These are phyloP conservation scores for Prionailurus bengalensis DNA, from an alignment of 2,113 vertebrate genomes.

Conservation along the genomic window DNA sequence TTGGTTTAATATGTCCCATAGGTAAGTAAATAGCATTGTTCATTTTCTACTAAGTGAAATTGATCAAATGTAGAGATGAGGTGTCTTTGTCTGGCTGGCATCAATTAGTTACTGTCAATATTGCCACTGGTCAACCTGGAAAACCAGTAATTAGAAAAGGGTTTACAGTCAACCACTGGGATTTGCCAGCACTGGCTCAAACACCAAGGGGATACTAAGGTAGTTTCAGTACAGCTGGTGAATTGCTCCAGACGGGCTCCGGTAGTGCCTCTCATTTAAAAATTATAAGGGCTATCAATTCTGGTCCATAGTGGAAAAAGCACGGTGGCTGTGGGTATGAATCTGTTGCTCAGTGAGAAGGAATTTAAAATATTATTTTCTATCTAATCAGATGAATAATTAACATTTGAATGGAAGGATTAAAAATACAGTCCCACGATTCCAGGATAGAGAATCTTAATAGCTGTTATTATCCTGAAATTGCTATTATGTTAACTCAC, in stretches of 20 bases:
- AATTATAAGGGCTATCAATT: conserved; percentile 18
- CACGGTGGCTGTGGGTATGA: neutral
- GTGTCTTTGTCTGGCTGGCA: neutral
- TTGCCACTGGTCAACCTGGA: neutral
- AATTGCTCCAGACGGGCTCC: neutral
- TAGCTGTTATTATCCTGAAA: conserved; percentile 38
- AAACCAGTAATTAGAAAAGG: neutral
- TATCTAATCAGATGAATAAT: conserved; percentile 31
- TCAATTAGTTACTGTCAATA: neutral
- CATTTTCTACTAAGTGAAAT: neutral
- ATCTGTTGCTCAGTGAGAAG: neutral
- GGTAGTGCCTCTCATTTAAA: neutral
- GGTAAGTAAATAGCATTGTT: neutral
- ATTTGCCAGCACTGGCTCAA: neutral
- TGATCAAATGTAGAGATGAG: neutral
- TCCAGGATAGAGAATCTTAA: neutral
- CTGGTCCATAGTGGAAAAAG: neutral
- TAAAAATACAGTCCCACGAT: neutral
- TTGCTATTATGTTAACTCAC: neutral
- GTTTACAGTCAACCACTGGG: neutral
- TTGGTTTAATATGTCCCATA: neutral
- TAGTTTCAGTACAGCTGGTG: neutral
- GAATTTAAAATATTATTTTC: conserved; percentile 62
- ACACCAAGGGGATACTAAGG: neutral
- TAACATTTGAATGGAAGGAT: conserved; percentile 8